A percentile compares a stretch with the other conserved stretches of the same genome.
Conservation (phyloP, 2,888 invertebrate genomes). For the Chymomyza amoena region DNA sequence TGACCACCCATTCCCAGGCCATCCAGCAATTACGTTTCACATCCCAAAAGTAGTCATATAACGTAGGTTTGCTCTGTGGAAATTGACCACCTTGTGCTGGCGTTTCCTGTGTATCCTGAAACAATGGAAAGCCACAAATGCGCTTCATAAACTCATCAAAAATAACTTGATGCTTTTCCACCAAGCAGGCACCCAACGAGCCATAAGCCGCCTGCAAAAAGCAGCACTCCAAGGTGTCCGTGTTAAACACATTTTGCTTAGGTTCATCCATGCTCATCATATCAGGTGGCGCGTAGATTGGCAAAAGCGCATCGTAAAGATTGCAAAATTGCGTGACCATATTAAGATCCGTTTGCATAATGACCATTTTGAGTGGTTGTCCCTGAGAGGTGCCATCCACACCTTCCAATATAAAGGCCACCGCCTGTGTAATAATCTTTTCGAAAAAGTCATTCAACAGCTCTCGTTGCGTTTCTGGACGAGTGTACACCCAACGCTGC, state of each 20-base stretch:
- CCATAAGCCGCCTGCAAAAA: slow-evolving; percentile 88
- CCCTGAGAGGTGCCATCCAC: slow-evolving; percentile 86
- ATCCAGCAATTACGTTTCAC: slow-evolving; percentile 85
- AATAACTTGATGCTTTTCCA: slow-evolving; percentile 83
- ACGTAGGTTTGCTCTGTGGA: slow-evolving; percentile 84
- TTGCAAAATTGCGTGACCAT: slow-evolving; percentile 91
- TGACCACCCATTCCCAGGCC: slow-evolving; percentile 91
- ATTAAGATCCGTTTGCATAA: slow-evolving; percentile 91
- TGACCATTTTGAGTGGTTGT: slow-evolving; percentile 87
- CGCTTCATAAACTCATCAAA: slow-evolving; percentile 90
- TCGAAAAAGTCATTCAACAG: slow-evolving; percentile 82
- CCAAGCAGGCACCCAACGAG: slow-evolving; percentile 89
- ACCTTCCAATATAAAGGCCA: slow-evolving; percentile 87
- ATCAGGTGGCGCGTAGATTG: slow-evolving; percentile 76
- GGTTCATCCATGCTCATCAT: slow-evolving; percentile 77
- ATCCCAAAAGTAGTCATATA: slow-evolving; percentile 92
- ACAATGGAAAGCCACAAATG: slow-evolving; percentile 82
- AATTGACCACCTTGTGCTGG: slow-evolving; percentile 86
- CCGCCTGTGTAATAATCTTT: slow-evolving; percentile 85
- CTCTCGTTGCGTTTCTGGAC: slow-evolving; percentile 80
- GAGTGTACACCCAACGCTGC: slow-evolving; percentile 87
- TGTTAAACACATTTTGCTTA: slow-evolving; percentile 80
- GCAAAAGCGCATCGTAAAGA: slow-evolving; percentile 87
- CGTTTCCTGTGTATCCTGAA: slow-evolving; percentile 83
- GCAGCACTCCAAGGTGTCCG: slow-evolving; percentile 84